A percentile compares a stretch with the other conserved stretches of the same genome.
phyloP scores from a whole-genome alignment of 2,113 vertebrate genomes.

The Rhabdornis inornatus region DNA sequence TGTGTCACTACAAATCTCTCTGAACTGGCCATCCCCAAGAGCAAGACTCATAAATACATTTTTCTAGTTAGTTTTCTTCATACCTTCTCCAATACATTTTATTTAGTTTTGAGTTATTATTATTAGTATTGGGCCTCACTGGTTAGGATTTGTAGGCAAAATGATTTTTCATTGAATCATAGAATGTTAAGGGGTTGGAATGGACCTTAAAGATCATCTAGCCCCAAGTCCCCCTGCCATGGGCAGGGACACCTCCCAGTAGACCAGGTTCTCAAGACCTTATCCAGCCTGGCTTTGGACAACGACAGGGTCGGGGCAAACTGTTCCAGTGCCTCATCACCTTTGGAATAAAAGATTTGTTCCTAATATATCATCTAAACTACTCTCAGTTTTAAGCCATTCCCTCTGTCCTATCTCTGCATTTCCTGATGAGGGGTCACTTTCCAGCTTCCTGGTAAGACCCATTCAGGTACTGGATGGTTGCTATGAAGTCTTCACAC shows the following conservation, averaged over 20 bases:
- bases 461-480: background rate
- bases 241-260: background rate
- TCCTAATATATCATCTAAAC: background rate
- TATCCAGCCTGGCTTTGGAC: background rate
- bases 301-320: background rate
- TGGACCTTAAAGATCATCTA: background rate
- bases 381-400: background rate
- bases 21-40: background rate
- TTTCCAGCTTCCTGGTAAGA: background rate
- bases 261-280: background rate
- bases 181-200: background rate
- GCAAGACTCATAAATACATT: background rate
- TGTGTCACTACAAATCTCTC: background rate
- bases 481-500: background rate
- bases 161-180: background rate
- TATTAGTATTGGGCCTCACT: background rate
- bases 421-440: background rate
- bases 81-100: background rate
- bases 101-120: background rate
- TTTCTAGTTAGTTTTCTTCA: background rate
- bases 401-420: accelerated
- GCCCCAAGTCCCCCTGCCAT: accelerated
- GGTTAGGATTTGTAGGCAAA: background rate
- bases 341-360: background rate
- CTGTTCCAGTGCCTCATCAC: background rate